Percentiles rank a stretch among this genome's conserved stretches.
Conservation (phyloP, 2,797 vertebrate genomes). For the Onychomys torridus region DNA sequence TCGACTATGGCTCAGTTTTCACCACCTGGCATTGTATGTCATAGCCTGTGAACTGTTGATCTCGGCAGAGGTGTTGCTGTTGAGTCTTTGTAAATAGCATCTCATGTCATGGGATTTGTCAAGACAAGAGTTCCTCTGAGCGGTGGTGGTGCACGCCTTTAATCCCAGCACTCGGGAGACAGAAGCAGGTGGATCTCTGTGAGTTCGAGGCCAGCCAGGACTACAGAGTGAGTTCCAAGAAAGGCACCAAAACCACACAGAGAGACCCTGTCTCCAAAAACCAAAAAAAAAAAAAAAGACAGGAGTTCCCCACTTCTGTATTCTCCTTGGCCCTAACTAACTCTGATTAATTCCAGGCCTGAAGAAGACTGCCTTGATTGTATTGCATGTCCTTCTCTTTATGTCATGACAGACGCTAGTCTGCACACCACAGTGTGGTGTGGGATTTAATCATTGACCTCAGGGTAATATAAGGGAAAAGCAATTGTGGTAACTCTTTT, state of each 20-base stretch:
- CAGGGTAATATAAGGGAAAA: neutral
- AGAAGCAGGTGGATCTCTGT: too few species aligned
- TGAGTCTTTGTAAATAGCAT: neutral
- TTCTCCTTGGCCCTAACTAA: neutral
- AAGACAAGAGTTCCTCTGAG: neutral
- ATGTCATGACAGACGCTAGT: neutral
- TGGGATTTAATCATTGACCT: slow-evolving; percentile 50
- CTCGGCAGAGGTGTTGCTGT: neutral
- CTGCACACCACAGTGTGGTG: neutral
- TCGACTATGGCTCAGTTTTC: neutral
- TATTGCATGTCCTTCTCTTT: neutral
- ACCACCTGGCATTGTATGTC: neutral
- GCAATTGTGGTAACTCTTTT: neutral
- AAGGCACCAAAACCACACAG: too few species aligned
- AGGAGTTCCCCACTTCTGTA: neutral
- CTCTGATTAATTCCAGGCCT: slow-evolving; percentile 31
- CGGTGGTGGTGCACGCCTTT: too few species aligned
- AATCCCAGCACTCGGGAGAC: too few species aligned
- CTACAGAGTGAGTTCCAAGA: too few species aligned
- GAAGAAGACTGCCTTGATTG: neutral
- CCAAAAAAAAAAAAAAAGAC: too few species aligned
- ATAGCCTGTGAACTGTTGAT: neutral
- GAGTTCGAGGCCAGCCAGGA: too few species aligned
- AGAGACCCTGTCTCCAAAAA: too few species aligned
- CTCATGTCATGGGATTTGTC: neutral